phyloP scores from a whole-genome alignment of 2,113 vertebrate genomes.

The Pogona vitticeps region DNA sequence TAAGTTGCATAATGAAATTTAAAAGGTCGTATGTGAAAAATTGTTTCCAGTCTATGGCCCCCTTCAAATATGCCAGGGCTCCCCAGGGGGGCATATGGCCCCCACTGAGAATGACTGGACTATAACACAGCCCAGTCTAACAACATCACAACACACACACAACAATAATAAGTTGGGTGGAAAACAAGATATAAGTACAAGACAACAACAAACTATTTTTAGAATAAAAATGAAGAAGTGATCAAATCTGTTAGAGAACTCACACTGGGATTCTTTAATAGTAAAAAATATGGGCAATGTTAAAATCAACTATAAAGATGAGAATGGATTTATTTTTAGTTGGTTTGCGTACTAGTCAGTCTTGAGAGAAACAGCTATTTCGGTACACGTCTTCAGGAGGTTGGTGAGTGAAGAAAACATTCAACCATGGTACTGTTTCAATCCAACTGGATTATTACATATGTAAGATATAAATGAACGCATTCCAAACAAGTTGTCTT shows the following conservation, averaged over 20 bases:
- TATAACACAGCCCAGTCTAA: too few relatives aligned
- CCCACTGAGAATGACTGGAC: too few relatives aligned
- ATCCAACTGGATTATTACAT: neutral
- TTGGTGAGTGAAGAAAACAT: neutral
- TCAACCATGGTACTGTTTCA: neutral
- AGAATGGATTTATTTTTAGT: neutral
- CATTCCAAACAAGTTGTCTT: neutral
- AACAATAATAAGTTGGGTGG: too few relatives aligned
- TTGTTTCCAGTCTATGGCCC: too few relatives aligned
- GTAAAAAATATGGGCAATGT: neutral
- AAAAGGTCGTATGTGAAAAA: too few relatives aligned
- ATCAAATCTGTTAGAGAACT: slow-evolving; percentile 9
- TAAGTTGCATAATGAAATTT: too few relatives aligned
- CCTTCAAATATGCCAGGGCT: too few relatives aligned
- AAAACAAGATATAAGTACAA: too few relatives aligned
- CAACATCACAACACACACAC: too few relatives aligned
- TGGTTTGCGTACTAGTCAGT: neutral
- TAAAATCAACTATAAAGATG: neutral
- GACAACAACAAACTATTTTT: too few relatives aligned
- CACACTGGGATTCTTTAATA: neutral
- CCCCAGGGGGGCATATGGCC: too few relatives aligned
- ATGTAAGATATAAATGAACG: neutral
- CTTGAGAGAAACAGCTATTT: neutral
- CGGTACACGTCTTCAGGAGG: neutral
- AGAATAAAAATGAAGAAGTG: too few relatives aligned